These are phyloP conservation scores for Cryptotermes secundus DNA, from an alignment of 1,140 invertebrate species.

Conservation along the genomic window DNA sequence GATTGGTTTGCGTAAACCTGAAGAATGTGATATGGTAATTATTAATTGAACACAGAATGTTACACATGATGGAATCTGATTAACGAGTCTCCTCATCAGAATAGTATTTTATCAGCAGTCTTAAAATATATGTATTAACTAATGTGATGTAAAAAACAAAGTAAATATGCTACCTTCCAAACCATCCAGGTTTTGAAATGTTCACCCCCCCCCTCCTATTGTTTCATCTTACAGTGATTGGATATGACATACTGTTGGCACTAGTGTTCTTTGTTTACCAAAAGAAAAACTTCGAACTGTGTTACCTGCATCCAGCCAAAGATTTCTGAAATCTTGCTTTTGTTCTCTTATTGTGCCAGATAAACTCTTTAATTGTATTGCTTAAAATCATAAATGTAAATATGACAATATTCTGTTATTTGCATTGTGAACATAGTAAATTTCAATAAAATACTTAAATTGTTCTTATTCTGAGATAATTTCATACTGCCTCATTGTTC, in stretches of 20 bases:
- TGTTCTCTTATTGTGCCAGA: not conserved
- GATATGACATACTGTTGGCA: not conserved
- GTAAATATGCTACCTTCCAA: not conserved
- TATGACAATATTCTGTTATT: not conserved
- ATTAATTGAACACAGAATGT: not conserved
- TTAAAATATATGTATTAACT: not conserved
- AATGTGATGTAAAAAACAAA: not conserved
- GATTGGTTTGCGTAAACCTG: not conserved
- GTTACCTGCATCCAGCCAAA: slow-evolving; percentile 11
- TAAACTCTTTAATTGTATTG: not conserved
- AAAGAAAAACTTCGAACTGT: not conserved
- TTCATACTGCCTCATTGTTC: not conserved
- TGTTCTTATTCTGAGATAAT: not conserved
- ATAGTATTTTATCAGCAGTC: not conserved
- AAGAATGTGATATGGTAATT: slow-evolving; percentile 19
- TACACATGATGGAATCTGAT: not conserved
- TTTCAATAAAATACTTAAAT: not conserved
- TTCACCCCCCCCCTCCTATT: not conserved
- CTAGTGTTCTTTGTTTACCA: not conserved
- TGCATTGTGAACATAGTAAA: slow-evolving; percentile 6
- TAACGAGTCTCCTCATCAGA: not conserved
- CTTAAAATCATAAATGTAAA: not conserved
- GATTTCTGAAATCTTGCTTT: not conserved
- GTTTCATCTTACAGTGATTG: not conserved
- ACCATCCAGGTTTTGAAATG: not conserved